phyloP scores from a whole-genome alignment of 2,888 invertebrate species.

The Polyommatus iphigenia region DNA sequence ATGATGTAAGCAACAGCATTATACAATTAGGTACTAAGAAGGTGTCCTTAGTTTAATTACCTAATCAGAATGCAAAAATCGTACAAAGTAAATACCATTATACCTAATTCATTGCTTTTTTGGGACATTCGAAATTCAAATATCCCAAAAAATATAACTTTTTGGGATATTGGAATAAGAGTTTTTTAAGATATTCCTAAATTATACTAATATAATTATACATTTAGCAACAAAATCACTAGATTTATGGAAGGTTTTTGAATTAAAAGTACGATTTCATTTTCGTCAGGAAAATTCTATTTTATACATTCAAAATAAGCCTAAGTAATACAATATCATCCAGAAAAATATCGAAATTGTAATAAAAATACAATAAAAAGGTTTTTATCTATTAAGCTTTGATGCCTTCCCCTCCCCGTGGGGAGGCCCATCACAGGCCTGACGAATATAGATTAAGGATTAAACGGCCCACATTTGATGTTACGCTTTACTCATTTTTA shows the following conservation, averaged over 20 bases:
- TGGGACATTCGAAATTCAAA: too few species aligned
- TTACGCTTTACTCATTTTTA: constrained; percentile 9
- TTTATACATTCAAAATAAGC: not conserved
- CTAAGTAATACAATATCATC: not conserved
- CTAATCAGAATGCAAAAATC: too few species aligned
- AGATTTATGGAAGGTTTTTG: too few species aligned
- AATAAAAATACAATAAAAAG: constrained; percentile 16
- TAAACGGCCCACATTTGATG: constrained; percentile 23
- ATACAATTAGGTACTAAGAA: not conserved
- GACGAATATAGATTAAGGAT: constrained; percentile 29
- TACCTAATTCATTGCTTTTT: too few species aligned
- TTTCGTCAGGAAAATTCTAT: too few species aligned
- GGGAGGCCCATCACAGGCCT: constrained; percentile 16
- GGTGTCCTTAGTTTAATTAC: not conserved
- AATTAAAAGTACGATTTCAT: too few species aligned
- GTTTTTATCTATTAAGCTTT: constrained; percentile 17
- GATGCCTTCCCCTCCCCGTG: not conserved
- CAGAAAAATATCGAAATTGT: not conserved
- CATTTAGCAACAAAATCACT: not conserved
- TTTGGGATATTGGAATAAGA: too few species aligned
- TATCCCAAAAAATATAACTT: too few species aligned
- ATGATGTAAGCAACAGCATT: constrained; percentile 4
- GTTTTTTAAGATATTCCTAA: not conserved
- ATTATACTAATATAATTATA: too few species aligned
- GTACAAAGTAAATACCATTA: too few species aligned